These are phyloP conservation scores for Drosophila tristis DNA, from an alignment of 1,140 invertebrate species.

Conservation along the genomic window DNA sequence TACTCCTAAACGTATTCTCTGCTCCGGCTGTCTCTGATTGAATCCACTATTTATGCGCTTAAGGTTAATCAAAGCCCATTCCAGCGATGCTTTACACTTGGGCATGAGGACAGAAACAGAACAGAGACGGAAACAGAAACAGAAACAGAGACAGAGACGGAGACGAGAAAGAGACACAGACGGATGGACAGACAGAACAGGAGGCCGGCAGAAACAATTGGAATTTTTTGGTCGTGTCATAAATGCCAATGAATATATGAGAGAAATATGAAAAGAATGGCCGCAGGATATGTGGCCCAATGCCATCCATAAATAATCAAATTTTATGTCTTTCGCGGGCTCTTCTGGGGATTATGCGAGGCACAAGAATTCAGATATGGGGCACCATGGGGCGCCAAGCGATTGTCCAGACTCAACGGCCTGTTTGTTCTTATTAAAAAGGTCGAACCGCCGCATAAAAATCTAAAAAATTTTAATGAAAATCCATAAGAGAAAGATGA, in stretches of 20 bases:
- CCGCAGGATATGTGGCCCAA: constrained; percentile 75
- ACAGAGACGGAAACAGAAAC: constrained; percentile 13
- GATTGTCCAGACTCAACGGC: constrained; percentile 80
- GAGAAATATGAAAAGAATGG: constrained; percentile 47
- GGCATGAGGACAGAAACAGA: constrained; percentile 39
- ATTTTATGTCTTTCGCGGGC: constrained; percentile 75
- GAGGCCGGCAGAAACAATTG: constrained; percentile 73
- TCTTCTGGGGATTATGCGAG: constrained; percentile 67
- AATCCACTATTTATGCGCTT: constrained; percentile 82
- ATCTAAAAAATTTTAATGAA: constrained; percentile 80
- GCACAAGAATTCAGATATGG: constrained; percentile 43
- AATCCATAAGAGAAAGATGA: constrained; percentile 57
- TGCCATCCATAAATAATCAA: constrained; percentile 82
- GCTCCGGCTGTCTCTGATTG: constrained; percentile 63
- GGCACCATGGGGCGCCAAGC: constrained; percentile 79
- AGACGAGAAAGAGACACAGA: constrained; percentile 11
- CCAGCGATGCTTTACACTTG: constrained; percentile 73
- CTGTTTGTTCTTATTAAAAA: constrained; percentile 80
- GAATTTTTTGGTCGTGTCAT: constrained; percentile 75
- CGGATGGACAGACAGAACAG: constrained; percentile 31
- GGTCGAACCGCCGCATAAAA: constrained; percentile 40
- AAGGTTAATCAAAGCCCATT: constrained; percentile 81
- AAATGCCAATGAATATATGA: constrained; percentile 71
- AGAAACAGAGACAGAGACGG: constrained; percentile 3
- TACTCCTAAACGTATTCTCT: constrained; percentile 14